Evolutionary conservation across 2,113 vertebrate genomes (phyloP).

Genomic region (Corythaixoides concolor): DNA sequence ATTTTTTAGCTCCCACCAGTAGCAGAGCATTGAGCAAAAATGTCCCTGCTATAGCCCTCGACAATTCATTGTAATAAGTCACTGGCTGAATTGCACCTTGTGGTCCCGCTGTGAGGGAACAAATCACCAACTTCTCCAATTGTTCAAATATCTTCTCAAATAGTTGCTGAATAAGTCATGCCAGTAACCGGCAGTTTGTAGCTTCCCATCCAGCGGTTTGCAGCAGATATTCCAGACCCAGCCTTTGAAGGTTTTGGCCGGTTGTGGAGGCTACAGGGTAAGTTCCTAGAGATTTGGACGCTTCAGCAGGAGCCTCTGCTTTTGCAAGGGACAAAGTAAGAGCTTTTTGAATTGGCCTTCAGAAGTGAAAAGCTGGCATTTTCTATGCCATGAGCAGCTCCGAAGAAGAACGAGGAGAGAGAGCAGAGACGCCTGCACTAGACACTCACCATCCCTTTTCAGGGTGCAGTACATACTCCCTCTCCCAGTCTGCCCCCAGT

Average conservation of each 20-base stretch:
- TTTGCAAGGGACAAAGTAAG: background rate
- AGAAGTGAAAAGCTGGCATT: background rate
- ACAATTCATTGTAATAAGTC: background rate
- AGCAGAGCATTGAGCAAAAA: slow-evolving; percentile 8
- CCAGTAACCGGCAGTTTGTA: background rate
- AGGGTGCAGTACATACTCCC: background rate
- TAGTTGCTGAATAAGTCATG: slow-evolving; percentile 57
- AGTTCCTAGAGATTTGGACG: background rate
- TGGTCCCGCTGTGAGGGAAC: slow-evolving; percentile 40
- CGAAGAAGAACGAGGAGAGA: background rate
- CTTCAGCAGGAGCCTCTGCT: background rate
- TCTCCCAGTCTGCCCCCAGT: background rate
- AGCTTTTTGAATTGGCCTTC: background rate
- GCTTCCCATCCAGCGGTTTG: background rate
- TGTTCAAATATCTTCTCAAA: slow-evolving; percentile 29
- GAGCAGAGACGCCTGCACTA: background rate
- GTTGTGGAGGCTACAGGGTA: background rate
- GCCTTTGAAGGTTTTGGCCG: background rate
- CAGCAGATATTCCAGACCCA: background rate
- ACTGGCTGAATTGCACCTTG: background rate
- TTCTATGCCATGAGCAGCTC: background rate
- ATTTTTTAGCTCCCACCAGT: background rate
- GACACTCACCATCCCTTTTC: background rate
- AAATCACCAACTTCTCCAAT: slow-evolving; percentile 46
- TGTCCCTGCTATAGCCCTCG: background rate